Evolutionary conservation across 2,113 vertebrate genomes (phyloP).

Genomic region (Aramus guarauna): DNA sequence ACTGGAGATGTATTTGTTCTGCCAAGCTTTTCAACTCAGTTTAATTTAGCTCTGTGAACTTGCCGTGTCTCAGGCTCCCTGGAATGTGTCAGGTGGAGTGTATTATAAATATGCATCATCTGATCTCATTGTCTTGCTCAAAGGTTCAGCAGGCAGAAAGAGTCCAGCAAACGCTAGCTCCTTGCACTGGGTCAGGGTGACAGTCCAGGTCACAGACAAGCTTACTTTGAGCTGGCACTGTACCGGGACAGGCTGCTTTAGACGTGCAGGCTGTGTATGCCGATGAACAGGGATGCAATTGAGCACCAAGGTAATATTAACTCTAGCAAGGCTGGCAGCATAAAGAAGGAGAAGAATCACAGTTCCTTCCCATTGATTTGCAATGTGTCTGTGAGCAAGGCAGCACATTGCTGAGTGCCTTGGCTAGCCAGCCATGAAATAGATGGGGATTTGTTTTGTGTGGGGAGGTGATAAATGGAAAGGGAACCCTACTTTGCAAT

Average conservation of each 20-base stretch:
- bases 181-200: not conserved
- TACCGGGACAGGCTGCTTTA: not conserved
- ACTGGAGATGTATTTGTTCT: conserved; percentile 26
- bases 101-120: conserved; percentile 33
- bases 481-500: not conserved
- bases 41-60: conserved; percentile 55
- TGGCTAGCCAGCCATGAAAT: not conserved
- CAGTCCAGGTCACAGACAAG: not conserved
- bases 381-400: not conserved
- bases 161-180: not conserved
- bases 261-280: not conserved
- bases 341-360: not conserved
- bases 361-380: not conserved
- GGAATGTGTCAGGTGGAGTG: conserved; percentile 58
- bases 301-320: not conserved
- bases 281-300: not conserved
- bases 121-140: not conserved
- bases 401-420: not conserved
- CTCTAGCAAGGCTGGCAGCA: not conserved
- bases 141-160: not conserved
- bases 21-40: conserved; percentile 48
- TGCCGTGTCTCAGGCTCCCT: conserved; percentile 23
- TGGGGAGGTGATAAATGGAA: not conserved
- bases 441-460: not conserved
- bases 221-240: not conserved